Base-by-base conservation (phyloP, 2,888 invertebrate genomes). In the Anticlea derivata region DNA sequence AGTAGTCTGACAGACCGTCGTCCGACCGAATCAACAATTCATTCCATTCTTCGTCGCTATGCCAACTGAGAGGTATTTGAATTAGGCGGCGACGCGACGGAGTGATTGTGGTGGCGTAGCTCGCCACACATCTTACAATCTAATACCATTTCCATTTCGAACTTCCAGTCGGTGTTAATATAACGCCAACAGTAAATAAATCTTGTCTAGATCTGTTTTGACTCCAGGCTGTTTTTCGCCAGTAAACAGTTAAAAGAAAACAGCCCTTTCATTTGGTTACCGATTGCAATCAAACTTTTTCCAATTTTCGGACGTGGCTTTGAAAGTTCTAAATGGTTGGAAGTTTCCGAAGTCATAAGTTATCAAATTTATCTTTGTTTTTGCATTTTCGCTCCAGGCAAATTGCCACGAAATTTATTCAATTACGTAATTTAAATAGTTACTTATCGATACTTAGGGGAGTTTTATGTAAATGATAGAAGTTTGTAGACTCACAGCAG, bases 251-350 rank as follows among this genome's bases (percentile, higher is more conserved):
- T 33, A 13, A 37, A 49, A 34, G 38, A 49, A 38, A 46, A 13
- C 17, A 44, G 17, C 30, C 31, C 30, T 56, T 55, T 49, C 35
- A 56, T 50, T 56, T 54, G 34, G 55, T 50, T 43, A 48, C 49
- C 41, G 46, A 53, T 63, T 38, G 53, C 47, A 61, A 61, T 58
- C 50, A 60, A 63, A 63, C 60, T 63, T 64, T 61, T 59, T 53
- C 54, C 61, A 56, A 60, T 60, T 56, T 53, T 50, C 44, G 23
- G 43, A 30, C 40, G 55, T 47, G 58, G 54, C 45, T 55, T 50
- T 27, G 44, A 48, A 53, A 56, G 37, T 57, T 59, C 46, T 53
- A 54, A 55, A 51, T 43, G 47, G 44, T 50, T 57, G n/a, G 31
- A 57, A 58, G 47, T 57, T 58, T 52, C 27, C 8, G 27, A 53